A percentile compares a stretch with the other conserved stretches of the same genome.
phyloP scores from a whole-genome alignment of 2,113 vertebrate species.

The Lepisosteus osseus region DNA sequence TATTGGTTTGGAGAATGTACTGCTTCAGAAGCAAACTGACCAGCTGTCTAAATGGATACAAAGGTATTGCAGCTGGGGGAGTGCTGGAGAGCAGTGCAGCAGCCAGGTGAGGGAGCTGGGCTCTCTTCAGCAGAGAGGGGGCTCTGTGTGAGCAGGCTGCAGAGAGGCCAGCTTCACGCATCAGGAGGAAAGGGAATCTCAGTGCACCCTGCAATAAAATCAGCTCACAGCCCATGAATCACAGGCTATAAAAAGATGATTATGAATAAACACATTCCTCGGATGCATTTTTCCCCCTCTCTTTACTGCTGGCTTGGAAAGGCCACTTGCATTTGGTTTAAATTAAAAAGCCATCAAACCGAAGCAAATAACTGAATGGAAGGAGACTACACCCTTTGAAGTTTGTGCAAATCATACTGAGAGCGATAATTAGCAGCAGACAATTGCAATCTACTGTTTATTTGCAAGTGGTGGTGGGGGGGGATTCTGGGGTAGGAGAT shows the following conservation, averaged over 20 bases:
- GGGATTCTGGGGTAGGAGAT: conserved; percentile 5
- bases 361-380: conserved; percentile 54
- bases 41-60: too few relatives aligned
- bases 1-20: too few relatives aligned
- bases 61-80: too few relatives aligned
- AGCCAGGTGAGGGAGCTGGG: too few relatives aligned
- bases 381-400: conserved; percentile 61
- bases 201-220: too few relatives aligned
- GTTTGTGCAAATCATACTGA: conserved; percentile 52
- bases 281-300: background rate
- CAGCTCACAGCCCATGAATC: conserved; percentile 21
- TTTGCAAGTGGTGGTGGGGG: conserved; percentile 25
- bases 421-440: conserved; percentile 58
- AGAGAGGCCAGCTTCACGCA: too few relatives aligned
- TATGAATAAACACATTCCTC: conserved; percentile 40
- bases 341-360: conserved; percentile 54
- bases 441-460: conserved; percentile 45
- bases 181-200: too few relatives aligned
- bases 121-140: too few relatives aligned
- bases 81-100: too few relatives aligned
- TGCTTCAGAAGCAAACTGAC: too few relatives aligned
- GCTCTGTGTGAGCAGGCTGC: too few relatives aligned
- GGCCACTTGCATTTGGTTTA: conserved; percentile 51
- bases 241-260: conserved; percentile 28
- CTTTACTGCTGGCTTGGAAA: conserved; percentile 35